Base-by-base conservation (phyloP, 2,888 invertebrate genomes). In the Chalcis sispes region DNA sequence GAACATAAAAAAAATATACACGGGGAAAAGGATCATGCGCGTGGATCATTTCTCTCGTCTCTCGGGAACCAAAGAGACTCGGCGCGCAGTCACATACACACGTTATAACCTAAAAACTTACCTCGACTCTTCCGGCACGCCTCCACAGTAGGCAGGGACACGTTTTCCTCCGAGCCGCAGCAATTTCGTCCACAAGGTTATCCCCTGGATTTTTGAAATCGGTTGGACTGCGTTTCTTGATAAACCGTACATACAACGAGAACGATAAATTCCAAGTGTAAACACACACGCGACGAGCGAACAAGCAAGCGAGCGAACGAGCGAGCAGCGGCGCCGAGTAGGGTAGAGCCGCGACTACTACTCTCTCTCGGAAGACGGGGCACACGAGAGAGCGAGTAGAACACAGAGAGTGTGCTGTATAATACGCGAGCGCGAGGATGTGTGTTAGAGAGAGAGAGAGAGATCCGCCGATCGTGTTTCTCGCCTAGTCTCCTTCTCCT, bases 91-190 rank as follows among this genome's bases (percentile, higher is more conserved):
- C 58, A 36, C 29, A 15, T 27, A 7, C 56, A 48, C 65, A 62
- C 62, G 64, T 62, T 75, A 77, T 79, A 79, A 79, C 79, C 77
- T 75, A 75, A 73, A 75, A 75, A 79, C 75, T 72, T 66, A 75
- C 75, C 75, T 75, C 61, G 54, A 15, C 72, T 59, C 46, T 56
- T 18, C 69, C 58, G 64, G 58, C 50, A 18, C 42, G 29, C 20
- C 46, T 54, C 52, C 18, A 13, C 46, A n/a, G n/a, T n/a, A n/a
- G n/a, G n/a, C n/a, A n/a, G n/a, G n/a, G 27, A 36, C 56, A 29
- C 15, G 29, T 29, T n/a, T n/a, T n/a, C n/a, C n/a, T n/a, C n/a
- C n/a, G n/a, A n/a, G n/a, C n/a, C n/a, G n/a, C n/a, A n/a, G n/a
- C n/a, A n/a, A n/a, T n/a, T n/a, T n/a, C n/a, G n/a, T n/a, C n/a